Evolutionary conservation across 2,888 invertebrate species (phyloP).

Genomic region (Xestia c-nigrum): DNA sequence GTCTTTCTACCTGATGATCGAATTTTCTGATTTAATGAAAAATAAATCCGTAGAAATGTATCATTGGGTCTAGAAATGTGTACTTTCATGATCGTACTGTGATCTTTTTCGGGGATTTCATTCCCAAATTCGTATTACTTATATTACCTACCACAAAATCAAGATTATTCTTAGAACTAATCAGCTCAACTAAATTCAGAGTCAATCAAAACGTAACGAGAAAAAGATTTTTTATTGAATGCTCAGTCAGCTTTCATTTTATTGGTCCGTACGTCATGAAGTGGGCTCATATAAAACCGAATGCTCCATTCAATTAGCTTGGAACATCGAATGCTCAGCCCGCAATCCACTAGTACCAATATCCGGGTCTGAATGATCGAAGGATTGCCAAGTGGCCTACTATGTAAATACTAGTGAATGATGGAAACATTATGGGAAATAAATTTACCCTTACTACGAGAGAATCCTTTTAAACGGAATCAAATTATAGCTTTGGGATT

Average conservation of each 20-base stretch:
- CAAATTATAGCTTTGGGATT: conserved; percentile 49
- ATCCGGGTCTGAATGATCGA: conserved; percentile 74
- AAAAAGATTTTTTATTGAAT: conserved; percentile 64
- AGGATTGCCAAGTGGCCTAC: conserved; percentile 68
- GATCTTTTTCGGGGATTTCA: neutral
- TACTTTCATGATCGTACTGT: neutral
- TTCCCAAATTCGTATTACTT: conserved; percentile 8
- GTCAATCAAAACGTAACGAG: conserved; percentile 54
- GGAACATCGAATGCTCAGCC: conserved; percentile 67
- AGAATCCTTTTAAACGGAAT: conserved; percentile 54
- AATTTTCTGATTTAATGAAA: neutral
- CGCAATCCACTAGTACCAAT: conserved; percentile 71
- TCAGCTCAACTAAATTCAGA: conserved; percentile 49
- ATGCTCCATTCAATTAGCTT: conserved; percentile 73
- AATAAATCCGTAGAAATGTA: no score
- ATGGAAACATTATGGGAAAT: conserved; percentile 61
- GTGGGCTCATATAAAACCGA: conserved; percentile 69
- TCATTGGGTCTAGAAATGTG: no score
- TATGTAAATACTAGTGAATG: conserved; percentile 67
- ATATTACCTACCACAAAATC: conserved; percentile 20
- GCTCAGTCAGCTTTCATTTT: conserved; percentile 59
- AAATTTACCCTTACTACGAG: conserved; percentile 62
- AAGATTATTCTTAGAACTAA: conserved; percentile 46
- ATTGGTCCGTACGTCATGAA: conserved; percentile 66
- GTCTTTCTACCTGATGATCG: neutral